These are phyloP conservation scores for Andrena bucephala DNA, from an alignment of 2,888 invertebrate genomes.

Conservation along the genomic window DNA sequence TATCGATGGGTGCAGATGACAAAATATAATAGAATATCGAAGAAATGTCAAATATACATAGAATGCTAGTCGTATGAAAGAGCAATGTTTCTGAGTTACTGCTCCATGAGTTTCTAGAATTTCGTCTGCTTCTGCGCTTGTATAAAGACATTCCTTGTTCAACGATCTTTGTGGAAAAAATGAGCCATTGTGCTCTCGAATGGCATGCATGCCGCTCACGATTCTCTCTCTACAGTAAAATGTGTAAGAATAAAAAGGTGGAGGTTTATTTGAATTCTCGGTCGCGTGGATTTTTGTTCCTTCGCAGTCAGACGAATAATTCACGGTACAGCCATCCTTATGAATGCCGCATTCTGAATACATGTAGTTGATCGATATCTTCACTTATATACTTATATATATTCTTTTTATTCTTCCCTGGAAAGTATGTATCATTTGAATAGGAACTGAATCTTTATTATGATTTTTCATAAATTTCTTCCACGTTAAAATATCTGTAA, in stretches of 20 bases:
- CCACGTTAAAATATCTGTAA: no score
- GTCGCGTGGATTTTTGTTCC: slow-evolving; percentile 16
- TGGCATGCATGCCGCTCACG: neutral
- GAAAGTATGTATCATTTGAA: neutral
- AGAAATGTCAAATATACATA: neutral
- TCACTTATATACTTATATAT: neutral
- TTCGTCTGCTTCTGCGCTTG: neutral
- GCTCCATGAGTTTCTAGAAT: neutral
- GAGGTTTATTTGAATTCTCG: slow-evolving; percentile 35
- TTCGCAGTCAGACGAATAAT: slow-evolving; percentile 32
- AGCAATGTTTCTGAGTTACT: neutral
- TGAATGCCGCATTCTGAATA: neutral
- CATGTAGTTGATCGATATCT: neutral
- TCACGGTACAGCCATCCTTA: neutral
- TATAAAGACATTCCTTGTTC: slow-evolving; percentile 3
- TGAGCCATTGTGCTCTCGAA: neutral
- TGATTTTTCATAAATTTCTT: neutral
- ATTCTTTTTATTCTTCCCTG: neutral
- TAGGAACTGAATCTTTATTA: neutral
- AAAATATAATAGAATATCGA: neutral
- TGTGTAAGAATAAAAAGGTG: slow-evolving; percentile 7
- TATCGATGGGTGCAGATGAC: no score
- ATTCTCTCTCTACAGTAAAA: neutral
- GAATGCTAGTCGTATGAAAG: neutral
- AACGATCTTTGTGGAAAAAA: slow-evolving; percentile 12